These are phyloP conservation scores for Schizopygopsis malacanthus DNA, from an alignment of 2,797 vertebrate genomes.

Conservation along the genomic window DNA sequence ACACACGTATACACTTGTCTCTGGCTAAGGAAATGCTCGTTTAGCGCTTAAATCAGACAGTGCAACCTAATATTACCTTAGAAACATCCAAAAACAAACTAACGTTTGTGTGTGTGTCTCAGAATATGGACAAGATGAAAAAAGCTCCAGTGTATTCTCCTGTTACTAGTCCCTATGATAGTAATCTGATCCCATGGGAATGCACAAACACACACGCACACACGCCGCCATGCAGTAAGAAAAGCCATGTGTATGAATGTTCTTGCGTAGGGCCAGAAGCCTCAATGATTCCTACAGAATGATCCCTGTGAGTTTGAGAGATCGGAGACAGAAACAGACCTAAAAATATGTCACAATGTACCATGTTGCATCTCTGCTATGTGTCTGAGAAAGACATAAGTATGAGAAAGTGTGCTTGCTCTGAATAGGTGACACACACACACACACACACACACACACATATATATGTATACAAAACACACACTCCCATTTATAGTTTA, in stretches of 20 bases:
- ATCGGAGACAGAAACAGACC: neutral
- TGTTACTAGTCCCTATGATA: conserved; percentile 60
- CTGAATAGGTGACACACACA: neutral
- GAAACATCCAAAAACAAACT: conserved; percentile 40
- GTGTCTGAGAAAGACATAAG: conserved; percentile 15
- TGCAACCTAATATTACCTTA: conserved; percentile 51
- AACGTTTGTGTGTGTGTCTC: conserved; percentile 42
- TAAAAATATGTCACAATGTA: conserved; percentile 14
- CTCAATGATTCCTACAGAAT: neutral
- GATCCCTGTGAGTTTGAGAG: neutral
- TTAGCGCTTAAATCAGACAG: conserved; percentile 43
- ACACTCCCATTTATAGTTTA: conserved; percentile 23
- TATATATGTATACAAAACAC: neutral
- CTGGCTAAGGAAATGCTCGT: conserved; percentile 10
- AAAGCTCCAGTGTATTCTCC: conserved; percentile 56
- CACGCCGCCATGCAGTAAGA: conserved; percentile 26
- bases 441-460: conserved; percentile 9
- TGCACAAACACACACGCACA: conserved; percentile 35
- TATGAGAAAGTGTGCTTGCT: conserved; percentile 5
- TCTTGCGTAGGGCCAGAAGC: conserved; percentile 30
- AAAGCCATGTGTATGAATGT: conserved; percentile 41
- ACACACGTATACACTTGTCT: conserved; percentile 18
- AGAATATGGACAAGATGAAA: conserved; percentile 49
- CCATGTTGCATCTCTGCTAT: neutral
- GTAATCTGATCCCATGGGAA: conserved; percentile 68